These are phyloP conservation scores for Melinaea menophilus DNA, from an alignment of 2,888 invertebrate genomes.

Conservation along the genomic window DNA sequence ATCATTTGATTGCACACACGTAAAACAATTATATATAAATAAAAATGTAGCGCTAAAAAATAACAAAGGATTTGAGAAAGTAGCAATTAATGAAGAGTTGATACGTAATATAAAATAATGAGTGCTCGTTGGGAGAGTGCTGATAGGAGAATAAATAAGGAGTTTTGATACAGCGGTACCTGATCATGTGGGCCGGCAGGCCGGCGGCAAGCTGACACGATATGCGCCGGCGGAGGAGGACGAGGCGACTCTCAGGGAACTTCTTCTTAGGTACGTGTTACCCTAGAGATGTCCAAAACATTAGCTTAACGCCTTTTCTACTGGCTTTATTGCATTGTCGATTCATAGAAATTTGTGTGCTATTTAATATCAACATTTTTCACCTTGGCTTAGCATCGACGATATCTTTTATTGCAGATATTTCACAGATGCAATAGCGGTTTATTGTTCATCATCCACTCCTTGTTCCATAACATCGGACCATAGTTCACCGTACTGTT, in stretches of 20 bases:
- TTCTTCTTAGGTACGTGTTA: constrained; percentile 91
- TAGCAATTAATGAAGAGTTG: background rate
- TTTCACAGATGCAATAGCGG: constrained; percentile 55
- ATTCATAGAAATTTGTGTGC: constrained; percentile 54
- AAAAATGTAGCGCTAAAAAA: background rate
- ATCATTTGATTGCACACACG: background rate
- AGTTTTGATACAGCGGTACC: constrained; percentile 75
- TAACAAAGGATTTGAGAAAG: background rate
- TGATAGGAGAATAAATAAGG: constrained; percentile 56
- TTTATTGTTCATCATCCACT: constrained; percentile 55
- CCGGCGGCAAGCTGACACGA: constrained; percentile 82
- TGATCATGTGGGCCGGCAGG: constrained; percentile 77
- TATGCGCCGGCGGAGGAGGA: constrained; percentile 92
- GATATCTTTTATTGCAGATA: constrained; percentile 74
- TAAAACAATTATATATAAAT: background rate
- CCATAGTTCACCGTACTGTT: constrained; percentile 48
- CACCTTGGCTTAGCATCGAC: constrained; percentile 70
- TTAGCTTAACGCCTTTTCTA: constrained; percentile 67
- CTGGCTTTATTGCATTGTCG: constrained; percentile 60
- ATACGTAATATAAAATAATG: background rate
- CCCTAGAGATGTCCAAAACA: constrained; percentile 50
- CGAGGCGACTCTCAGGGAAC: constrained; percentile 96
- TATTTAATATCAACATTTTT: constrained; percentile 55
- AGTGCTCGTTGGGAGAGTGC: constrained; percentile 5
- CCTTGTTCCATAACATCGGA: constrained; percentile 52